Evolutionary conservation across 2,888 invertebrate genomes (phyloP).

Genomic region (Heliconius ethilla): DNA sequence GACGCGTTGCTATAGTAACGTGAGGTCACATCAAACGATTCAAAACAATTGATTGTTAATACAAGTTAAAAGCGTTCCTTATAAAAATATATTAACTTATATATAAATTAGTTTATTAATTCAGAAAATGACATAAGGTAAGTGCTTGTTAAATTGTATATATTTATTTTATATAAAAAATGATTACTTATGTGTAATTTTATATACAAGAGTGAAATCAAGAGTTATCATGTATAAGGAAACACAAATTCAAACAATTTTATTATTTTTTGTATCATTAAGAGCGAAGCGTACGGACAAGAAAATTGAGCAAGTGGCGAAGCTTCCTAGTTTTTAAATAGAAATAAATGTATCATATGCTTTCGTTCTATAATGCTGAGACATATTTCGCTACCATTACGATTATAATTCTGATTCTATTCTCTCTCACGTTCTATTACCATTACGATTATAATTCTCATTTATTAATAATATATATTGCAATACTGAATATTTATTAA

Average conservation of each 20-base stretch:
- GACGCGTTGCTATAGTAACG: slow-evolving; percentile 30
- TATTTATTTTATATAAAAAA: neutral
- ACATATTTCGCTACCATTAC: too few relatives aligned
- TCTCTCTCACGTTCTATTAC: too few relatives aligned
- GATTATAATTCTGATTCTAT: too few relatives aligned
- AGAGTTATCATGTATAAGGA: too few relatives aligned
- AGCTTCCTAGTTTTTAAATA: neutral
- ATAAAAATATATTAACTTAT: neutral
- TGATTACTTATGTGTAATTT: too few relatives aligned
- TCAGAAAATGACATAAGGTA: slow-evolving; percentile 6
- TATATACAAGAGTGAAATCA: too few relatives aligned
- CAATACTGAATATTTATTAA: too few relatives aligned
- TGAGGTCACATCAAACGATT: slow-evolving; percentile 16
- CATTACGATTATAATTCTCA: too few relatives aligned
- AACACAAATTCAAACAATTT: neutral
- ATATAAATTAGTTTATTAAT: neutral
- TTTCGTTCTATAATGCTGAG: too few relatives aligned
- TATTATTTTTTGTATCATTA: neutral
- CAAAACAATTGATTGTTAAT: slow-evolving; percentile 13
- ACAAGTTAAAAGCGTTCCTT: neutral
- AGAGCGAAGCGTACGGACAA: neutral
- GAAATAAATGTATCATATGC: too few relatives aligned
- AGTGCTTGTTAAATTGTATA: neutral
- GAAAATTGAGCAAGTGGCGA: neutral
- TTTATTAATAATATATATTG: too few relatives aligned